phyloP scores from a whole-genome alignment of 2,888 invertebrate genomes.

The Callinectes sapidus region DNA sequence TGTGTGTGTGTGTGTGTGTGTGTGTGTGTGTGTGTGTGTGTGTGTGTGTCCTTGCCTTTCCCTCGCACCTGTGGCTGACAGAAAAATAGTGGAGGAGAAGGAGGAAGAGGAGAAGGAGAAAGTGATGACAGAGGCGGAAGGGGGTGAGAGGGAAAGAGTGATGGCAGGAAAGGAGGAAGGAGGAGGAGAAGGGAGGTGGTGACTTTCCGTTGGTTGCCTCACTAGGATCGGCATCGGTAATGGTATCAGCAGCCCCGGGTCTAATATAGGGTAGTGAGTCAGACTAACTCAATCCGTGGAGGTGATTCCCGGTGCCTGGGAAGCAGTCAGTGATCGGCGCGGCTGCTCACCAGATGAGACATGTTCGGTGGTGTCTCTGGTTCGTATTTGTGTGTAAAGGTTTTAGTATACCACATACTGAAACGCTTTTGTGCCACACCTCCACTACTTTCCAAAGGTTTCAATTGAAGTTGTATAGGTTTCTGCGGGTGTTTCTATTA shows the following conservation, averaged over 20 bases:
- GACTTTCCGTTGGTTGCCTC: neutral
- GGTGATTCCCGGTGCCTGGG: neutral
- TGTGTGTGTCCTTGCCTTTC: slow-evolving; percentile 1
- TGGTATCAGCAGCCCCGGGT: neutral
- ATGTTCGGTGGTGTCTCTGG: neutral
- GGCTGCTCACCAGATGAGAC: neutral
- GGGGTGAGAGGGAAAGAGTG: neutral
- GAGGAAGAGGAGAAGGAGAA: neutral
- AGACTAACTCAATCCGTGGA: neutral
- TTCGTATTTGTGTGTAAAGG: no score
- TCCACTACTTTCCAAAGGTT: no score
- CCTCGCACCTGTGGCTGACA: neutral
- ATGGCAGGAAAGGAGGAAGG: neutral
- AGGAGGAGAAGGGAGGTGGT: neutral
- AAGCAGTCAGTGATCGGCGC: neutral
- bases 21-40: slow-evolving; percentile 21
- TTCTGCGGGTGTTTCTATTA: no score
- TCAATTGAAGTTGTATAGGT: no score
- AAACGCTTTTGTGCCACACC: no score
- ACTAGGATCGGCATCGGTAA: neutral
- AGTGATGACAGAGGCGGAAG: neutral
- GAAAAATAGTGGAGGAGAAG: neutral
- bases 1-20: slow-evolving; percentile 20
- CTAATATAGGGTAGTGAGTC: neutral
- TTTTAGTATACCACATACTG: no score